These are phyloP conservation scores for Nasonia longicornis DNA, from an alignment of 1,140 invertebrate species.

Conservation along the genomic window DNA sequence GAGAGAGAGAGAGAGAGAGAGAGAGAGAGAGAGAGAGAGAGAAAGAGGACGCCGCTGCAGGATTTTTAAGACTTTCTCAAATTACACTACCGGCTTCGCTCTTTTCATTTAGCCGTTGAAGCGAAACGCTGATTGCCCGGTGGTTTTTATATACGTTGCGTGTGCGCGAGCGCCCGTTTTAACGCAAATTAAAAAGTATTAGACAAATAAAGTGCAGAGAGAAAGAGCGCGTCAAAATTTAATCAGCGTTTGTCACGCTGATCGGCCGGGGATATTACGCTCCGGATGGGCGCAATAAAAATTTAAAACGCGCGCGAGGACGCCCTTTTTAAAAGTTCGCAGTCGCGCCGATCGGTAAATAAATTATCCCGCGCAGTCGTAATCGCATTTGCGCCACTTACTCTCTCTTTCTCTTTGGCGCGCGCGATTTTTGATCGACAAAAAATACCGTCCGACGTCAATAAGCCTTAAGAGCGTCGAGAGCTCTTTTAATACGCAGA, in stretches of 20 bases:
- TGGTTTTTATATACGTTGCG: background rate
- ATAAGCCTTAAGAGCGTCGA: background rate
- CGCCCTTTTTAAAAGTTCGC: background rate
- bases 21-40: too few species aligned
- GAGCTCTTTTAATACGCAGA: conserved; percentile 2
- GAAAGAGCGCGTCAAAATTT: background rate
- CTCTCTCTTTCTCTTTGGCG: background rate
- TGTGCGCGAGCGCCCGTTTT: background rate
- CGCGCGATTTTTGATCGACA: background rate
- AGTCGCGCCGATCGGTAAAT: conserved; percentile 7
- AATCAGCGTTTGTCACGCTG: background rate
- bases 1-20: too few species aligned
- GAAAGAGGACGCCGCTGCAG: too few species aligned
- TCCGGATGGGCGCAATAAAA: background rate
- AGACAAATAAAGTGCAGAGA: background rate
- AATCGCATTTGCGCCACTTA: background rate
- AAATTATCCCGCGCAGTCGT: background rate
- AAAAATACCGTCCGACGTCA: background rate
- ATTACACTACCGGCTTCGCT: background rate
- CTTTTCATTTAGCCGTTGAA: background rate
- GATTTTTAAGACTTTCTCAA: background rate
- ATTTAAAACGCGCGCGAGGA: background rate
- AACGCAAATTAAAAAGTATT: background rate
- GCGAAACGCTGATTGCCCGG: background rate
- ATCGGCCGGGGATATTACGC: background rate